phyloP scores from a whole-genome alignment of 2,113 vertebrate genomes.

The Lamprologus tigripictilis region DNA sequence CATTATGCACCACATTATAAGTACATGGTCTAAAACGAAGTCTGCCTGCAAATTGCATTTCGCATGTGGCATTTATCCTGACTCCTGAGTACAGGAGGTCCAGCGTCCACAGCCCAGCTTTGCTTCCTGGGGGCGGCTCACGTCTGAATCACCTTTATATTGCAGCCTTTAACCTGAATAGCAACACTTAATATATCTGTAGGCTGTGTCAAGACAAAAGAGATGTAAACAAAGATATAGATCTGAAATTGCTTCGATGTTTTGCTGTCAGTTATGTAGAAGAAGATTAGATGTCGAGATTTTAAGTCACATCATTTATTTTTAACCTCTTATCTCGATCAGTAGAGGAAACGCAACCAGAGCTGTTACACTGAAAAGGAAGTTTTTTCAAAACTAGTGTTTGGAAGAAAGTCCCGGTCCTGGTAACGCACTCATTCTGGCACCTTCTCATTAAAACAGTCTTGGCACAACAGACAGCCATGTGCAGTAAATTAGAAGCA shows the following conservation, averaged over 20 bases:
- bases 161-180: not conserved
- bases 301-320: not conserved
- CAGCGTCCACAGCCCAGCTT: not conserved
- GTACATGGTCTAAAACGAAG: not conserved
- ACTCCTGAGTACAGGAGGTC: not conserved
- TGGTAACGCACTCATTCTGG: not conserved
- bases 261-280: not conserved
- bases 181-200: not conserved
- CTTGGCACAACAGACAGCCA: not conserved
- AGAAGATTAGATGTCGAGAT: not conserved
- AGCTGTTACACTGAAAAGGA: not conserved
- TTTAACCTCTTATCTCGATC: not conserved
- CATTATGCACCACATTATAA: not conserved
- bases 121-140: not conserved
- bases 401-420: not conserved
- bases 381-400: not conserved
- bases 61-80: not conserved
- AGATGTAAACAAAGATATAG: not conserved
- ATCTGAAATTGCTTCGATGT: not conserved
- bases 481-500: conserved; percentile 29
- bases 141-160: not conserved
- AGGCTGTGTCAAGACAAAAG: accelerated
- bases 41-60: not conserved
- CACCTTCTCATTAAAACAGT: conserved; percentile 39
- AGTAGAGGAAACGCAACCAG: not conserved